Evolutionary conservation across 2,113 vertebrate genomes (phyloP), one percentile per base, ranked within the genome.

Genomic region (Canis aureus): DNA sequence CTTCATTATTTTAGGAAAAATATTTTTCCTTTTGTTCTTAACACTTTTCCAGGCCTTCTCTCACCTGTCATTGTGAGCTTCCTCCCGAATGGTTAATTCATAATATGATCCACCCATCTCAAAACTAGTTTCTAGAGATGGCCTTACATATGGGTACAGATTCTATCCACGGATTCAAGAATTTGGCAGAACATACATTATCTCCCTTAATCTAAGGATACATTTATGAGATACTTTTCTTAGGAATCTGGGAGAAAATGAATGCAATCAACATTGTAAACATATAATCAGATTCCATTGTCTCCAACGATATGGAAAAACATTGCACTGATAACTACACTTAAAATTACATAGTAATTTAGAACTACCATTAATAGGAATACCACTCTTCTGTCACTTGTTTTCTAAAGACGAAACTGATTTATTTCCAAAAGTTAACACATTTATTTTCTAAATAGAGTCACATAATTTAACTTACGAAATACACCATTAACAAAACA

Each of bases 191-290:
- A 74, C 8, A 11, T 25, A 59, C 15, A 13, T 60, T 69, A 79
- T 49, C 95, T 88, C 78, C 95, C 84, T 93, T 86, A 86, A 67
- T 93, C 64, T 87, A 87, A 95, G 35, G 8, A 80, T 59, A 35
- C 27, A 89, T 79, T 91, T 97, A 19, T 62, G 92, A 64, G 11
- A 84, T n/a, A 38, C 1, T 95, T 89, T 57, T 66, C 43, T 91
- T 81, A 95, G 32, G 49, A 96, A 51, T 81, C 27, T 96, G 7
- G 57, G 53, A 94, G 22, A 27, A 98, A 60, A 97, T 88, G 15
- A 97, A 81, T 93, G 66, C 19, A 76, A 97, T 93, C 73, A 98
- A 43, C 32, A 82, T 86, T n/a, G 67, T 93, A 98, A 98, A 98
- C 78, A 97, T 66, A 32, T 5, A 96, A 98, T 98, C 96, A 95